Conservation (phyloP, 2,888 invertebrate genomes). For the Drosophila nr. perissopoda region DNA sequence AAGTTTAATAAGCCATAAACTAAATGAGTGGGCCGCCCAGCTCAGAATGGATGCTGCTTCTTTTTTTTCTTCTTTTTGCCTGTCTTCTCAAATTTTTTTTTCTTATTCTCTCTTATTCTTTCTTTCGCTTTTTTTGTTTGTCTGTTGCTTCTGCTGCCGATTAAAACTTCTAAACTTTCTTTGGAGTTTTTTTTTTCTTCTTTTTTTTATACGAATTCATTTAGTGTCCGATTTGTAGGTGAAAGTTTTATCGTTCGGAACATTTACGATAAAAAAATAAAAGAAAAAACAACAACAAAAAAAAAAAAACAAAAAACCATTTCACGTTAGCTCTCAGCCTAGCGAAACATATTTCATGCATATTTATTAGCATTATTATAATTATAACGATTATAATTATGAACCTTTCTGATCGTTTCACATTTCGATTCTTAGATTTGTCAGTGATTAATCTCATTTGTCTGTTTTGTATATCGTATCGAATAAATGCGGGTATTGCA, state of each 20-base stretch:
- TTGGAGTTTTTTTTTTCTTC: constrained; percentile 16
- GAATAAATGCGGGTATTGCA: not conserved
- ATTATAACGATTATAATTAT: constrained; percentile 28
- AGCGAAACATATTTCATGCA: constrained; percentile 42
- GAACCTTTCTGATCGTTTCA: constrained; percentile 23
- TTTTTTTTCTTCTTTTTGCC: too few species aligned
- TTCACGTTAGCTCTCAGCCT: constrained; percentile 22
- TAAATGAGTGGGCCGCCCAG: constrained; percentile 40
- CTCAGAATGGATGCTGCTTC: constrained; percentile 31
- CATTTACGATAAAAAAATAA: constrained; percentile 35
- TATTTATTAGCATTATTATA: constrained; percentile 48
- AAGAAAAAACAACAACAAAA: not conserved
- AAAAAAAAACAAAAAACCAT: constrained; percentile 10
- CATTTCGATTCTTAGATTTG: constrained; percentile 19
- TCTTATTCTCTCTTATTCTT: not conserved
- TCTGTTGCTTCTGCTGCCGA: constrained; percentile 9
- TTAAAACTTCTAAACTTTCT: constrained; percentile 62
- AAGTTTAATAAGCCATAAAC: constrained; percentile 64
- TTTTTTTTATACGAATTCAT: constrained; percentile 39
- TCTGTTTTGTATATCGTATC: not conserved
- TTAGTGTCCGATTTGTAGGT: constrained; percentile 61
- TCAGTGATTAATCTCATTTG: not conserved
- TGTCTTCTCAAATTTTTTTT: not conserved
- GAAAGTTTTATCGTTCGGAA: constrained; percentile 60
- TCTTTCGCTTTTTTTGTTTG: constrained; percentile 3